Base-by-base conservation (phyloP, 2,888 invertebrate genomes). In the Gymnocheta viridis region DNA sequence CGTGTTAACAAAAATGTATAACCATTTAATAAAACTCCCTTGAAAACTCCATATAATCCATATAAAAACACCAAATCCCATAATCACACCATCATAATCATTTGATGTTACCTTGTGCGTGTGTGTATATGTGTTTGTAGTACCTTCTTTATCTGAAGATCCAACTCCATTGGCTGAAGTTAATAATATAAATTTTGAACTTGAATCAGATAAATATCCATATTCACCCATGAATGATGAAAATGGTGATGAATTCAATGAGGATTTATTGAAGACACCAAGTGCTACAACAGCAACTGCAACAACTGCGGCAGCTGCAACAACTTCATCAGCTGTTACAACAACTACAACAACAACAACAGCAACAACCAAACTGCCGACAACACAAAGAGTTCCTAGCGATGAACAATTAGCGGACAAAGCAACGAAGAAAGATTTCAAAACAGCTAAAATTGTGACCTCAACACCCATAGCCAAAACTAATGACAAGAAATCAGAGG, bases 81-180 rank as follows among this genome's bases (percentile, higher is more conserved):
- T 67, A 51, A 72, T 22, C 29, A 73, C 73, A 73, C 60, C 41
- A 54, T 38, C n/a, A 72, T 32, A 60, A 73, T 49, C 54, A 64
- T 51, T 82, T 51, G 47, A 54, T 76, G 35, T 76, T 77, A 67
- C 27, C 64, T 77, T 77, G 54, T 47, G 12, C 19, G 29, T 62
- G 60, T 67, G 35, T 49, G 14, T 67, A n/a, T 72, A 69, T 79
- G 22, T 69, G 49, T 83, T 58, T 86, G 82, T 90, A 92, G 92
- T 92, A 87, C 92, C 92, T 88, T 92, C 92, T 82, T 88, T 92
- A 87, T 91, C 92, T 83, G 92, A 92, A 90, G 92, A 92, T 89
- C 92, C 91, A 87, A 92, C 92, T 86, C 92, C 92, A 87, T 89
- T 92, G 89, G 92, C 91, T 69, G 92, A 92, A 89, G 88, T 90